Percentiles rank a stretch among this genome's conserved stretches.
Evolutionary conservation across 2,888 invertebrate genomes (phyloP).

Genomic region (Tenthredo scrophulariae): DNA sequence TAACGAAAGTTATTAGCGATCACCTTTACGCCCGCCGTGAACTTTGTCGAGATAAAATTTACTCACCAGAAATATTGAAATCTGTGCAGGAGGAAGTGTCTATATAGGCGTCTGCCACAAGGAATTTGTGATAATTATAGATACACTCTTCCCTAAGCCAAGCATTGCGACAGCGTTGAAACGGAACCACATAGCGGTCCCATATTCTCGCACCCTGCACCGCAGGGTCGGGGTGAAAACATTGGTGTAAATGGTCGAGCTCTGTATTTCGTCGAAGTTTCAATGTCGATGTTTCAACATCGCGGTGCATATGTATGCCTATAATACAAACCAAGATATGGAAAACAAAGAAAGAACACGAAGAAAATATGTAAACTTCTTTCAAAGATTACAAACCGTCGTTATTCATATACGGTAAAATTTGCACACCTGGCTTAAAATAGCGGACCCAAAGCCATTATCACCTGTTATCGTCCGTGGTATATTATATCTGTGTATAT

Average conservation of each 20-base stretch:
- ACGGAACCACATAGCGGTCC: slow-evolving; percentile 19
- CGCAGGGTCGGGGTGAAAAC: background rate
- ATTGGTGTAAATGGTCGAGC: background rate
- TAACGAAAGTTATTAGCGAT: slow-evolving; percentile 12
- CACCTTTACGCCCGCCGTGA: too few relatives aligned
- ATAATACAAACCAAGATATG: background rate
- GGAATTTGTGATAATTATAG: slow-evolving; percentile 51
- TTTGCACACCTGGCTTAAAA: background rate
- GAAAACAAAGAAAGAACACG: background rate
- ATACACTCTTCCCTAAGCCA: slow-evolving; percentile 46
- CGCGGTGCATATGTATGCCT: background rate
- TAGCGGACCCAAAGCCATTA: background rate
- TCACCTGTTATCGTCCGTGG: slow-evolving; percentile 21
- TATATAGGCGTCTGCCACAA: slow-evolving; percentile 36
- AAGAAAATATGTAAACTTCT: background rate
- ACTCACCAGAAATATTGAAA: too few relatives aligned
- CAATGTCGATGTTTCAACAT: background rate
- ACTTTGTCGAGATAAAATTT: too few relatives aligned
- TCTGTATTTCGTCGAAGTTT: slow-evolving; percentile 21
- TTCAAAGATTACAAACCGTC: background rate
- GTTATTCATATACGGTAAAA: background rate
- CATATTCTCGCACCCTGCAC: slow-evolving; percentile 27
- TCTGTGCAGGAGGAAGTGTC: slow-evolving; percentile 27
- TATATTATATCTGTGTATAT: slow-evolving; percentile 2
- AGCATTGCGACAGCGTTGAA: slow-evolving; percentile 49